Percentiles rank a stretch among this genome's conserved stretches.
phyloP scores from a whole-genome alignment of 1,140 invertebrate species.

The Drosophila busckii region DNA sequence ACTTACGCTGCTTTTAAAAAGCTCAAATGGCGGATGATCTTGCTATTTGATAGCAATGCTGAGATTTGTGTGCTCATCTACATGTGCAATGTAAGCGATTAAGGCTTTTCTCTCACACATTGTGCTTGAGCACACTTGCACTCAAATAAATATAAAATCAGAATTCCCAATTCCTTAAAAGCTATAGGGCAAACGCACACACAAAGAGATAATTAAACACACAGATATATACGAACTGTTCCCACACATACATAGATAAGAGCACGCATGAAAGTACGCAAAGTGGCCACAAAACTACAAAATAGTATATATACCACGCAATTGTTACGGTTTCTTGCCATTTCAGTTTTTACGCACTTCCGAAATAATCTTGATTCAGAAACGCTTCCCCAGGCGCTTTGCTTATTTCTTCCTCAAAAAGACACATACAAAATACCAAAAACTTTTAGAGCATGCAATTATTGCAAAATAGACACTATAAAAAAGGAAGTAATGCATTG shows the following conservation, averaged over 20 bases:
- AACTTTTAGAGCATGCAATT: too few species aligned
- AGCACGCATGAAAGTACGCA: conserved; percentile 8
- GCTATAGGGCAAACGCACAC: conserved; percentile 31
- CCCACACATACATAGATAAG: conserved; percentile 8
- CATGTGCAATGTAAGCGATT: conserved; percentile 32
- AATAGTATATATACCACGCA: conserved; percentile 35
- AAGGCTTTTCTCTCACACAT: conserved; percentile 34
- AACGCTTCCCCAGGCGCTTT: conserved; percentile 59
- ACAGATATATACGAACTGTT: conserved; percentile 23
- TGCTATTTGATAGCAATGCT: too few species aligned
- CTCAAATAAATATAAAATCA: conserved; percentile 41
- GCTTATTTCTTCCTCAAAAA: not conserved
- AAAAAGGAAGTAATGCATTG: too few species aligned
- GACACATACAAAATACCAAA: too few species aligned
- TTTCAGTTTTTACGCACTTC: conserved; percentile 66
- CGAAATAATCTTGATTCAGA: conserved; percentile 66
- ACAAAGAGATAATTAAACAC: conserved; percentile 34
- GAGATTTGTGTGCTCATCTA: conserved; percentile 1
- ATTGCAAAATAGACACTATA: too few species aligned
- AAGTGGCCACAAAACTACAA: conserved; percentile 32
- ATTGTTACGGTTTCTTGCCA: conserved; percentile 59
- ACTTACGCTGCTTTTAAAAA: too few species aligned
- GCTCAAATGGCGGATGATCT: too few species aligned
- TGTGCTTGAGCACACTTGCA: conserved; percentile 30
- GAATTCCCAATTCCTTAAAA: conserved; percentile 42